Base-by-base conservation (phyloP, 2,113 vertebrate genomes). In the Planiliza haematocheilus region DNA sequence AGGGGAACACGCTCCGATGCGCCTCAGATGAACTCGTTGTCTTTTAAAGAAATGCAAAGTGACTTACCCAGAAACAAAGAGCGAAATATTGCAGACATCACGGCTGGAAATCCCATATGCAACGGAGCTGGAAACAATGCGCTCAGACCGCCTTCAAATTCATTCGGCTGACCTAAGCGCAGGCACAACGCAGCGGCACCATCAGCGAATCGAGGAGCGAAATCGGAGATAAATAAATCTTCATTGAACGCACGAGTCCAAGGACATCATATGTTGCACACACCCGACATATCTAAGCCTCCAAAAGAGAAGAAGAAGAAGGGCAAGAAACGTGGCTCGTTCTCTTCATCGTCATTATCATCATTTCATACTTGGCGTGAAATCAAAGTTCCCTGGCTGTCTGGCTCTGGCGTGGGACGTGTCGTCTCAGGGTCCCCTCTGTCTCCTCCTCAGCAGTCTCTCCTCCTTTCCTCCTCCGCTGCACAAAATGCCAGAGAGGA, bases 1-100 rank as follows among this genome's bases (percentile, higher is more conserved):
- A 59, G 6, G 20, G 7, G 37, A 77, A 55, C 59, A 36, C 51
- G 73, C 51, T 43, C n/a, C 61, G 4, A 5, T 38, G 63, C 45
- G 24, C 79, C 67, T 75, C 52, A 4, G 43, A 60, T 46, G 1
- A 43, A 74, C 30, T 21, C 11, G 24, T 16, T 17, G 1, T 48
- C 14, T 66, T 67, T 21, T 18, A 43, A 51, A 82, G 37, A 59
- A 75, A 82, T 17, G 48, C 57, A 78, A 81, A 86, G 76, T 81
- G 86, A 92, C 93, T 93, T 90, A 94, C 93, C 93, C 88, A 93
- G 88, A 91, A 92, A 91, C 90, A 93, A 93, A 88, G 89, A 91
- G 72, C 81, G 79, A 73, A 87, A 88, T 64, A 77, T 85, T 74
- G 91, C 91, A 93, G 92, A 91, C 94, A 95, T 95, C 89, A 74